These are phyloP conservation scores for Diorhabda elongata DNA, from an alignment of 1,140 invertebrate genomes.

Conservation along the genomic window DNA sequence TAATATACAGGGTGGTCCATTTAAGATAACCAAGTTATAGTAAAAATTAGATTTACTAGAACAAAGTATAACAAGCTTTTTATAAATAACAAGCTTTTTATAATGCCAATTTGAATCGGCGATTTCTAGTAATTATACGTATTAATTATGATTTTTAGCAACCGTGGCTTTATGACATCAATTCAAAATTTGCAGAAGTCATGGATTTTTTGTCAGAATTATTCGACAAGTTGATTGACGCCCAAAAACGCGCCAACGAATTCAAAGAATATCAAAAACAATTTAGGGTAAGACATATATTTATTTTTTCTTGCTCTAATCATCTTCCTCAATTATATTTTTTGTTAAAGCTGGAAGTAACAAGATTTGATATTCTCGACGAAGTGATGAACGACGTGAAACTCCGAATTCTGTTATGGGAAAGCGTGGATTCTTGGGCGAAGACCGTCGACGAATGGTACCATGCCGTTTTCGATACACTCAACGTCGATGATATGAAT, in stretches of 20 bases:
- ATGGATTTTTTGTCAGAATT: conserved; percentile 59
- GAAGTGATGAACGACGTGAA: conserved; percentile 73
- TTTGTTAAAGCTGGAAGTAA: conserved; percentile 62
- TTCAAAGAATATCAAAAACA: conserved; percentile 66
- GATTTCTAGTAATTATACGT: no score
- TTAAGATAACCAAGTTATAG: no score
- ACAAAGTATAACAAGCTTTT: no score
- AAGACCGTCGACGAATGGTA: conserved; percentile 58
- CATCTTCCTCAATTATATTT: background rate
- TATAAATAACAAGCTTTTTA: no score
- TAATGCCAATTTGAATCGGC: no score
- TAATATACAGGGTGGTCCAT: no score
- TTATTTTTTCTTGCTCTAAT: background rate
- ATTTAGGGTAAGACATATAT: conserved; percentile 55
- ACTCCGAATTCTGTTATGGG: conserved; percentile 73
- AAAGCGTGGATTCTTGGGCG: conserved; percentile 69
- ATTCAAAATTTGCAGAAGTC: conserved; percentile 63
- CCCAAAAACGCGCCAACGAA: conserved; percentile 61
- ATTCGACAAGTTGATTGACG: conserved; percentile 55
- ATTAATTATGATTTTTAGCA: conserved; percentile 51
- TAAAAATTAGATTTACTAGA: no score
- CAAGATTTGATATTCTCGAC: conserved; percentile 74
- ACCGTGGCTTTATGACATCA: conserved; percentile 66
- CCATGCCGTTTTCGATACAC: conserved; percentile 59
- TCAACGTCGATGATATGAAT: conserved; percentile 69